Percentiles rank a stretch among this genome's conserved stretches.
Conservation (phyloP, 2,888 invertebrate genomes). For the Uloborus plumipes region DNA sequence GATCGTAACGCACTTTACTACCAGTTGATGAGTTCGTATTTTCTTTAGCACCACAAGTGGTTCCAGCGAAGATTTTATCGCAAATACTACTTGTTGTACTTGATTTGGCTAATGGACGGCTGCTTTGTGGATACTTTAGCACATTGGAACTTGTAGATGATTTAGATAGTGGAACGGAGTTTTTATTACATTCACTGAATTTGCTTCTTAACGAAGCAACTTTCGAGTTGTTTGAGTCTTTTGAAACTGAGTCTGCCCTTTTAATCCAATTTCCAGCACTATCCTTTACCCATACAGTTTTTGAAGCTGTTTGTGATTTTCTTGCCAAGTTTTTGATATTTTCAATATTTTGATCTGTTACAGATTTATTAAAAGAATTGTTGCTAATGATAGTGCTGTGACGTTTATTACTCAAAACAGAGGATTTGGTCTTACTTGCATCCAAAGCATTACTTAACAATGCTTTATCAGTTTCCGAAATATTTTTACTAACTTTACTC, state of each 20-base stretch:
- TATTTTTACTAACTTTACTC: constrained; percentile 5
- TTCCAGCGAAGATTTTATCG: constrained; percentile 22
- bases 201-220: constrained; percentile 52
- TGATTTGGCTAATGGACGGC: constrained; percentile 57
- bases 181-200: constrained; percentile 33
- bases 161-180: constrained; percentile 37
- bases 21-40: constrained; percentile 22
- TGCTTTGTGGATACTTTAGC: constrained; percentile 27
- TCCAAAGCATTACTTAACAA: not conserved
- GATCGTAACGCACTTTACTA: constrained; percentile 7
- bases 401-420: not conserved
- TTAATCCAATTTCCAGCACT: constrained; percentile 54
- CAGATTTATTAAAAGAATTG: no score
- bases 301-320: constrained; percentile 25
- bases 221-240: constrained; percentile 37
- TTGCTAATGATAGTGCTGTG: not conserved
- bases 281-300: constrained; percentile 56
- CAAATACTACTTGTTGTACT: constrained; percentile 55
- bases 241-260: constrained; percentile 16
- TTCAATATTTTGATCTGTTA: constrained; percentile 16
- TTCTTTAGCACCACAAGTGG: constrained; percentile 1
- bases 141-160: constrained; percentile 42
- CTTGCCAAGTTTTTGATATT: constrained; percentile 39
- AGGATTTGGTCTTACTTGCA: not conserved
- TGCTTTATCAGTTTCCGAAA: constrained; percentile 31